Conservation (phyloP, 2,888 invertebrate genomes). For the Crossocerus cetratus region DNA sequence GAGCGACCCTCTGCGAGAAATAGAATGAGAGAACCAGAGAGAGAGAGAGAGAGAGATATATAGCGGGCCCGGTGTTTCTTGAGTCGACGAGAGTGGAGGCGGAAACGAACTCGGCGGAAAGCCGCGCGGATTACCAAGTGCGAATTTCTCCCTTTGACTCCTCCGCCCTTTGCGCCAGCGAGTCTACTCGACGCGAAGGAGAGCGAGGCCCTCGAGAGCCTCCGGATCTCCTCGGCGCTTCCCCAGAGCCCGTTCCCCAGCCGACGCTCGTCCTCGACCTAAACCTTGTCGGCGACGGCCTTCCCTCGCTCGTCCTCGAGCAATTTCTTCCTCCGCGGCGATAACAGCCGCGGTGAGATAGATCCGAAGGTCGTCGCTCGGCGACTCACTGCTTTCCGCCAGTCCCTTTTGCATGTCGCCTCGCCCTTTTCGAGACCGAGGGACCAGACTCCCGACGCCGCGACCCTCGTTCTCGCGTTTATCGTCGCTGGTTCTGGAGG, state of each 20-base stretch:
- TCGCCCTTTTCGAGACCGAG: neutral
- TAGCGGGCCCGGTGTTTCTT: neutral
- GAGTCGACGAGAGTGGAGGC: neutral
- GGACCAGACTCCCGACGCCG: neutral
- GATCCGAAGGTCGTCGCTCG: neutral
- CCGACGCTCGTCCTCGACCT: conserved; percentile 13
- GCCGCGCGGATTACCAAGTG: neutral
- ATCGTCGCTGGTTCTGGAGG: no score
- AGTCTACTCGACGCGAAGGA: no score
- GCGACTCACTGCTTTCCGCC: neutral
- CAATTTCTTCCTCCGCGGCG: conserved; percentile 4
- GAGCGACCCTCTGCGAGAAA: conserved; percentile 7
- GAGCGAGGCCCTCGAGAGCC: no score
- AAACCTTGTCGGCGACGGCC: neutral
- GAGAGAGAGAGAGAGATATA: neutral
- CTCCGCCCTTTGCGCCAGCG: neutral
- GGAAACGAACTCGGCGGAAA: neutral
- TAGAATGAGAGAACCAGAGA: neutral
- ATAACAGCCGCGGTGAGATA: conserved; percentile 7
- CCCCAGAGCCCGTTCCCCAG: no score
- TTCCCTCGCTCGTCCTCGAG: neutral
- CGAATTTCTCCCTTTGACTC: neutral
- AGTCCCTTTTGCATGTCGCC: neutral
- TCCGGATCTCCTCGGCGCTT: no score
- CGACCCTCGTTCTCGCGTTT: conserved; percentile 13